Base-by-base conservation (phyloP, 2,888 invertebrate genomes). In the Protophormia terraenovae region DNA sequence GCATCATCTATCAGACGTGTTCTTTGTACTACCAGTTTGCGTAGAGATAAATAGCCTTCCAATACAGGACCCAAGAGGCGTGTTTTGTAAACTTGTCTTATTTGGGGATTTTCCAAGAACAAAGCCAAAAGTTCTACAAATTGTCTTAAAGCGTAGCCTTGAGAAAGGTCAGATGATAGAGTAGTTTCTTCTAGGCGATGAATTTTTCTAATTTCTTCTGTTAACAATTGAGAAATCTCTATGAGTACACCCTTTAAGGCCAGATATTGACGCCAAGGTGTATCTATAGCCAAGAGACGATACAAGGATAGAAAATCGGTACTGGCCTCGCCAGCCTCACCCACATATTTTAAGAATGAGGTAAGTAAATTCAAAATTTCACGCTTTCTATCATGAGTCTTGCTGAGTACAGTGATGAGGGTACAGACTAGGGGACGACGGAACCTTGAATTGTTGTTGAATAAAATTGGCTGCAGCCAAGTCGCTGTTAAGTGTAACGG, bases 1-100 rank as follows among this genome's bases (percentile, higher is more conserved):
- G 99, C 98, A 92, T 98, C 98, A 92, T 99, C 99, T 45, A 99
- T 97, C 71, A 98, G 94, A 72, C 98, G 95, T 0, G 99, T 99
- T 82, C 99, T 94, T 93, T 99, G 99, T 47, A 99, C 97, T 0
- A 99, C 97, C 24, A 99, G 94, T 84, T 98, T 95, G 6, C 97
- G 94, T 88, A 99, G 93, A 0, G 98, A 97, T 84, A 99, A 94
- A 93, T 99, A 99, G 0, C 99, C 98, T 91, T 98, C 98, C 1
- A 99, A 85, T 0, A 93, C 93, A 0, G 93, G 91, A 0, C 93
- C 98, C 8, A 99, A 96, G 84, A 98, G 93, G 55, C 96, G 94
- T 0, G 96, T 96, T 93, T 99, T 99, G 93, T 97, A 98, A 67
- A 97, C 96, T 88, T 97, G 96, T 58, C 98, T 95, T 45, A 99